phyloP scores from a whole-genome alignment of 2,888 invertebrate species.

The Ectemnius cavifrons region DNA sequence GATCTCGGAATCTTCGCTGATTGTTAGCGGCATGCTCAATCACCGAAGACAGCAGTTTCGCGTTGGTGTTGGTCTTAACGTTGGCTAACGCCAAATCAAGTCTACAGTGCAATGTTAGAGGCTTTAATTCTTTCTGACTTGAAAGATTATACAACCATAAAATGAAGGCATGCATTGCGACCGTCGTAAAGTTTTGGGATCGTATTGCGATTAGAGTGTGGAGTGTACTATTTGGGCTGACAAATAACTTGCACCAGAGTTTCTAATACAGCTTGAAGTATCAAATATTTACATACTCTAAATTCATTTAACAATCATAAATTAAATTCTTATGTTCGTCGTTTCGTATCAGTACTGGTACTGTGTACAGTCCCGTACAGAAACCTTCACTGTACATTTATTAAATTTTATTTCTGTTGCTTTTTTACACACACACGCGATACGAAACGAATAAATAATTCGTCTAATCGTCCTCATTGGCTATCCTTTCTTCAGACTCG shows the following conservation, averaged over 20 bases:
- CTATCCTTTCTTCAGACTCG: slow-evolving; percentile 69
- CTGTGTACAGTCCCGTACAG: neutral
- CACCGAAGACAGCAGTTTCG: slow-evolving; percentile 82
- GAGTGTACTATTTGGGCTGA: too few species aligned
- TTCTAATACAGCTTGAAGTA: too few species aligned
- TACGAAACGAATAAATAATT: slow-evolving; percentile 9
- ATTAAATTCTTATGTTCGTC: neutral
- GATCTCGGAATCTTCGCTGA: slow-evolving; percentile 82
- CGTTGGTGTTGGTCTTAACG: slow-evolving; percentile 83
- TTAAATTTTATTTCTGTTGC: slow-evolving; percentile 5
- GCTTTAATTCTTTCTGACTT: neutral
- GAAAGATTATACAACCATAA: neutral
- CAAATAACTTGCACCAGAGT: too few species aligned
- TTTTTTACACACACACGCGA: slow-evolving; percentile 9
- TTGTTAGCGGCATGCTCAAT: slow-evolving; percentile 83
- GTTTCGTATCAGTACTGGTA: neutral
- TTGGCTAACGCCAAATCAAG: slow-evolving; percentile 43
- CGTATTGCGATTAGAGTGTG: too few species aligned
- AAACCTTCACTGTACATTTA: neutral
- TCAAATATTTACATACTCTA: neutral
- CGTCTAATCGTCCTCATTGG: slow-evolving; percentile 71
- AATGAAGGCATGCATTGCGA: too few species aligned
- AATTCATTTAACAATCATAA: slow-evolving; percentile 6
- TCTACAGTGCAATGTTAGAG: neutral
- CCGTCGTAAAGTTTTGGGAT: too few species aligned